Percentiles rank a stretch among this genome's conserved stretches.
phyloP scores from a whole-genome alignment of 2,888 invertebrate species.

The Nymphalis c-album region DNA sequence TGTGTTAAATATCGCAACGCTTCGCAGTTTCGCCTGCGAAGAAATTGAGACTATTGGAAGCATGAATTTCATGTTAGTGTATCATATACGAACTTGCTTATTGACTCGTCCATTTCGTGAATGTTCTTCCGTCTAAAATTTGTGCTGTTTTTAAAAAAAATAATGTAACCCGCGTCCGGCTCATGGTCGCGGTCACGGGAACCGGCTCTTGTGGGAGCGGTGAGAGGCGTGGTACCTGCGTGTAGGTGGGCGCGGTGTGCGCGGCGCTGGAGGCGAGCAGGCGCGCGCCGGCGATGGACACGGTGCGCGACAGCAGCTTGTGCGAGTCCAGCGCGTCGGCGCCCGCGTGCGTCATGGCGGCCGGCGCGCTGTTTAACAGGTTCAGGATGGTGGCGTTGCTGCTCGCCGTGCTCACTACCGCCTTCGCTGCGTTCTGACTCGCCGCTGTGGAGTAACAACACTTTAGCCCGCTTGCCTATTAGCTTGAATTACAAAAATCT shows the following conservation, averaged over 20 bases:
- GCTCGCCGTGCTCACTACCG: conserved; percentile 73
- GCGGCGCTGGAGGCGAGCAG: conserved; percentile 66
- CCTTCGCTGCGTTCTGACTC: conserved; percentile 72
- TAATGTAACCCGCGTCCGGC: conserved; percentile 45
- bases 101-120: no score
- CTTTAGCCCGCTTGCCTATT: not conserved
- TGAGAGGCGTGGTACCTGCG: conserved; percentile 47
- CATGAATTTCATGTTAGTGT: not conserved
- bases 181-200: conserved; percentile 81
- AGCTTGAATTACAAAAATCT: not conserved
- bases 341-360: conserved; percentile 84
- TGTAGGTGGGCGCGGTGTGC: conserved; percentile 66
- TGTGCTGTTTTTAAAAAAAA: no score
- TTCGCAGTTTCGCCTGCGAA: no score
- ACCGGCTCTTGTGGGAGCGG: conserved; percentile 82
- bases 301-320: conserved; percentile 77
- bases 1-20: no score
- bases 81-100: no score
- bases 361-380: conserved; percentile 88
- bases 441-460: conserved; percentile 51
- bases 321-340: conserved; percentile 54
- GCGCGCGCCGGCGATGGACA: conserved; percentile 79
- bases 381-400: conserved; percentile 89
- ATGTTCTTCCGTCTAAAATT: no score
- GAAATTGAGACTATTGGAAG: not conserved